Base-by-base conservation (phyloP, 2,797 vertebrate genomes). In the Danio jaintianensis region DNA sequence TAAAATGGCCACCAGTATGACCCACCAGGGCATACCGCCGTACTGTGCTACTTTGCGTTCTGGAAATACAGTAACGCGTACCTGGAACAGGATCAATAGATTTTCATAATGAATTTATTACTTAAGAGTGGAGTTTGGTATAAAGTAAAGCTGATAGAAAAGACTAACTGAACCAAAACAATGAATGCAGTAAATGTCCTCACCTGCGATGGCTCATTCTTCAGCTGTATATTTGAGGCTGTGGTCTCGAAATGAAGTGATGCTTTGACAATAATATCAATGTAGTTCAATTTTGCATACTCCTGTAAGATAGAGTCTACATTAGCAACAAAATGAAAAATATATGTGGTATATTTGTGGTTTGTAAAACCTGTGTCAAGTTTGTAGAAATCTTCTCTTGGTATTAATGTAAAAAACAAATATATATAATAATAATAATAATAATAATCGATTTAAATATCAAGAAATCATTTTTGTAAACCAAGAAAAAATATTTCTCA, bases 1-100 rank as follows among this genome's bases (percentile, higher is more conserved):
- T 72, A 98, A 93, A 86, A 99, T 87, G 40, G 98, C 95, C 85
- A 99, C 92, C 0, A 95, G 73, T 0, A 98, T 96, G 91, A 98
- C 96, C 98, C 98, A 99, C 97, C 97, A 98, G 0, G 96, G 94
- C 3, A 96, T 89, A 50, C 96, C 96, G 4, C 93, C 93, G 1
- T 94, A 91, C 47, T 94, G 93, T 10, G 94, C 91, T 11, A 80
- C 89, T 7, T 91, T 91, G 79, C 94, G 95, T 71, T 95, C 96
- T 62, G 97, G 98, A 85, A 96, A 99, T 62, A 96, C 96, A 0
- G 95, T 98, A 85, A 99, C 91, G 55, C 90, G 95, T 66, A 94
- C 94, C 98, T 99, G 75, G 13, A 53, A 71, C 2, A 77, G 22
- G 42, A 68, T 20, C 13, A 55, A 18, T 36, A 9, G 10, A 20